Evolutionary conservation across 2,113 vertebrate genomes (phyloP).

Genomic region (Macroglossus sobrinus): DNA sequence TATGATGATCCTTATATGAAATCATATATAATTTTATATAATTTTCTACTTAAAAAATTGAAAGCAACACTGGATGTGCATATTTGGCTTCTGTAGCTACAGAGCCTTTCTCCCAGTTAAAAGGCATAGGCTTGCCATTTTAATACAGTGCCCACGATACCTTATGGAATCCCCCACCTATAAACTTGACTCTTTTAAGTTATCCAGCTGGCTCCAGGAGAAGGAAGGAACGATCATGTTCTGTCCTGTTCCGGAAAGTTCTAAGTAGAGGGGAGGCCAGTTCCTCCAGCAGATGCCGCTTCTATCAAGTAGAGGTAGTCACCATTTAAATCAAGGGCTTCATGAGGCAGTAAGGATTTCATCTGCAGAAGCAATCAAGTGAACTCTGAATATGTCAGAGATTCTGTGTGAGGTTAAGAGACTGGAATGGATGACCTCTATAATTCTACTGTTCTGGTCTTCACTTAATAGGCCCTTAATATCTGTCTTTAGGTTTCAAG

Average conservation of each 20-base stretch:
- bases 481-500: neutral
- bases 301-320: neutral
- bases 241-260: neutral
- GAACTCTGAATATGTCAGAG: neutral
- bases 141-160: too few species aligned
- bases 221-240: neutral
- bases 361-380: neutral
- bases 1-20: neutral
- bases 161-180: too few species aligned
- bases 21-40: too few species aligned
- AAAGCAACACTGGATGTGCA: neutral
- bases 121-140: neutral
- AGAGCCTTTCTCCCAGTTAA: neutral
- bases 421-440: neutral
- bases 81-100: neutral
- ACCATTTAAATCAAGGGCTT: neutral
- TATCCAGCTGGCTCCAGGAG: neutral
- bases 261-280: neutral
- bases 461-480: slow-evolving; percentile 25
- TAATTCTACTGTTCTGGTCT: neutral
- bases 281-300: neutral
- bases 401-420: neutral
- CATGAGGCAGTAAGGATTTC: neutral
- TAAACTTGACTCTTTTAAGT: neutral
- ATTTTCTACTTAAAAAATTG: neutral